A percentile compares a stretch with the other conserved stretches of the same genome.
Evolutionary conservation across 1,140 invertebrate species (phyloP).

Genomic region (Stegodyphus dumicola): DNA sequence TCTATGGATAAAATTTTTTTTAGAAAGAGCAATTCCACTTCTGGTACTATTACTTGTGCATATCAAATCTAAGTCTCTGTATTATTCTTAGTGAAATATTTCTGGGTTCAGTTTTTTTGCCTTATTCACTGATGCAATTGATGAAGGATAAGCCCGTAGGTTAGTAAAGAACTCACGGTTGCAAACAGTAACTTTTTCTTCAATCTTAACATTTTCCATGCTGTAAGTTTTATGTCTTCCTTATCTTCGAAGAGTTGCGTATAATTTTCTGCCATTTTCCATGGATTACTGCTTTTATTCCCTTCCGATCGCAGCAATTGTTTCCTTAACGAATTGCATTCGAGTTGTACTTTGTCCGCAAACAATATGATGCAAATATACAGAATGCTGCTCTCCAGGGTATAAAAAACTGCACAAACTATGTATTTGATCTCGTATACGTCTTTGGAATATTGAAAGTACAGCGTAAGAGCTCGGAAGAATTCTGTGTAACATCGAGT

Average conservation of each 20-base stretch:
- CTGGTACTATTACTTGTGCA: too few species aligned
- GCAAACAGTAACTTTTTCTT: constrained; percentile 41
- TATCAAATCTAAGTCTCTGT: too few species aligned
- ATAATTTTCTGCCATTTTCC: constrained; percentile 36
- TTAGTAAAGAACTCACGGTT: constrained; percentile 18
- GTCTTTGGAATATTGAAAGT: constrained; percentile 35
- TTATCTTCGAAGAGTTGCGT: constrained; percentile 46
- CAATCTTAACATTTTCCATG: constrained; percentile 40
- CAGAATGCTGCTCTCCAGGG: constrained; percentile 26
- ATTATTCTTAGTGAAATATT: too few species aligned
- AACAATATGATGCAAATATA: constrained; percentile 20
- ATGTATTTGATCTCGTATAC: constrained; percentile 24
- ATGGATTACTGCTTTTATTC: neutral
- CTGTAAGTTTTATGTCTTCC: constrained; percentile 41
- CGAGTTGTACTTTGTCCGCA: constrained; percentile 24
- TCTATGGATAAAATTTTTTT: too few species aligned
- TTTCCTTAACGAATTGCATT: constrained; percentile 31
- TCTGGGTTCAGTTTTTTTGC: too few species aligned
- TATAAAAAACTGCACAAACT: constrained; percentile 21
- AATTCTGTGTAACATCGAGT: constrained; percentile 43
- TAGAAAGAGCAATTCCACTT: too few species aligned
- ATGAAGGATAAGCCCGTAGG: constrained; percentile 30
- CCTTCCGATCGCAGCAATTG: neutral
- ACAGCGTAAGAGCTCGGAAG: constrained; percentile 31
- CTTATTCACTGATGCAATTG: constrained; percentile 19